Conservation (phyloP, 2,113 vertebrate genomes). For the western clawed frog (Xenopus tropicalis) region UCB_Xtro_10.0 CM004443.2:76342001-76342500, state of each 20-base stretch:
- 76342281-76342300: conserved; percentile 23
- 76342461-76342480: conserved; percentile 40
- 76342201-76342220: neutral
- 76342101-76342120: neutral
- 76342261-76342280: conserved; percentile 35
- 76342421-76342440: conserved; percentile 37
- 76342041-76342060: neutral
- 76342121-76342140: neutral
- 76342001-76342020: neutral
- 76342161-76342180: conserved; percentile 1
- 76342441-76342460: conserved; percentile 41
- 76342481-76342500: conserved; percentile 20
- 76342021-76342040: neutral
- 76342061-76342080: neutral
- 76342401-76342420: conserved; percentile 35
- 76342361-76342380: conserved; percentile 10
- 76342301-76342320: conserved; percentile 44
- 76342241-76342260: conserved; percentile 27
- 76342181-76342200: neutral
- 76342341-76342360: conserved; percentile 35
- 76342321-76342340: conserved; percentile 42
- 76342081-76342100: too few species aligned
- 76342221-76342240: conserved; percentile 12
- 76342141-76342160: neutral
- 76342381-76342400: conserved; percentile 30